Evolutionary conservation across 2,888 invertebrate genomes (phyloP).

Genomic region (Chesias legatella): DNA sequence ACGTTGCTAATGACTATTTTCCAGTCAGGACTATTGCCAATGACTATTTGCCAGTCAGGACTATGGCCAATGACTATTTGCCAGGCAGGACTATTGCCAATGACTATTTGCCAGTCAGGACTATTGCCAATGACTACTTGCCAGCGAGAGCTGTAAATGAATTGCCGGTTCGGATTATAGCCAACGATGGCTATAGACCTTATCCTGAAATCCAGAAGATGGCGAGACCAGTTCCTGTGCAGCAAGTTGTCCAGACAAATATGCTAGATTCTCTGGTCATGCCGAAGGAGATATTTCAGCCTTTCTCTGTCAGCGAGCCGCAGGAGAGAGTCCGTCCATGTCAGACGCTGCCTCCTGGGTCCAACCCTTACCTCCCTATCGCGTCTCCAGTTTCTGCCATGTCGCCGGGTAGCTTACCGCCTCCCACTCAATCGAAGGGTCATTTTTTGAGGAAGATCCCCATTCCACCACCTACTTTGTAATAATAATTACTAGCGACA

Average conservation of each 20-base stretch:
- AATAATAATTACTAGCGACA: constrained; percentile 11
- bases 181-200: constrained; percentile 7
- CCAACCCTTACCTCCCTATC: constrained; percentile 44
- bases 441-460: constrained; percentile 55
- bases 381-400: constrained; percentile 46
- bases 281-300: constrained; percentile 17
- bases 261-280: constrained; percentile 11
- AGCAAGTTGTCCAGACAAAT: constrained; percentile 1
- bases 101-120: constrained; percentile 3
- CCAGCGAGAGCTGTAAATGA: constrained; percentile 7
- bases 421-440: constrained; percentile 40
- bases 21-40: constrained; percentile 5
- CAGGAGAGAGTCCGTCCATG: constrained; percentile 5
- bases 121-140: constrained; percentile 3
- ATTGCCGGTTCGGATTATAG: background rate
- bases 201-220: constrained; percentile 1
- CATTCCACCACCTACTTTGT: constrained; percentile 50
- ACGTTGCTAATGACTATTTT: background rate
- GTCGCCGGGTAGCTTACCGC: constrained; percentile 40
- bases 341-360: constrained; percentile 7
- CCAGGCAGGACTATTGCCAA: constrained; percentile 5
- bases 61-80: constrained; percentile 6
- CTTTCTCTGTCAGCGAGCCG: constrained; percentile 3
- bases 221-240: constrained; percentile 2
- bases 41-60: constrained; percentile 7